Base-by-base conservation (phyloP, 2,888 invertebrate species). In the Malthinus flaveolus region DNA sequence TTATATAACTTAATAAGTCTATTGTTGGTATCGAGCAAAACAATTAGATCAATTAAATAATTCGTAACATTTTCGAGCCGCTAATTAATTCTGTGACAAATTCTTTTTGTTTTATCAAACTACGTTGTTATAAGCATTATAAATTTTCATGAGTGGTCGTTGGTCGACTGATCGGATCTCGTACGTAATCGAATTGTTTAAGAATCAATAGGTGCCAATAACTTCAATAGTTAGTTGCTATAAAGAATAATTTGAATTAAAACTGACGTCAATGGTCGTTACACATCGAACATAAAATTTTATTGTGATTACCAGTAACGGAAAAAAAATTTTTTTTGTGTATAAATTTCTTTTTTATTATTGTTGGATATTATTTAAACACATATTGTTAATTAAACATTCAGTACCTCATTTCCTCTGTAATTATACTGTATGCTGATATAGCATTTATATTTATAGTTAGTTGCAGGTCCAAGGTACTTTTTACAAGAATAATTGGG, bases 361-460 rank as follows among this genome's bases (percentile, higher is more conserved):
- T n/a, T 23, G 23, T 42, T 10, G 15, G 39, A 42, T 42, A 42
- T 42, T 42, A 42, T 42, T 42, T 15, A 42, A 23, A 23, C 23
- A 23, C 23, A 42, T 23, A 42, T 42, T 42, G 39, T 42, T 42
- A 42, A 42, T 42, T 23, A 42, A 42, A 42, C 39, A 42, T 42
- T 13, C 13, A 42, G 23, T 42, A 42, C n/a, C 13, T 13, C n/a
- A 42, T 42, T 42, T 42, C 39, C 39, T 42, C 15, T 42, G 13
- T 42, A 42, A 42, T 42, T 42, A 42, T 42, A 23, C 9, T 7
- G 15, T 42, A 42, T 42, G 39, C 39, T 42, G 39, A 42, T 42
- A 42, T 23, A 42, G 39, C 39, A 10, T 23, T 42, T 42, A n/a
- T 36, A 23, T 42, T 42, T 42, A 23, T 42, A 42, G 39, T 42